These are phyloP conservation scores for Noturus placidus DNA, from an alignment of 2,113 vertebrate species.

Conservation along the genomic window DNA sequence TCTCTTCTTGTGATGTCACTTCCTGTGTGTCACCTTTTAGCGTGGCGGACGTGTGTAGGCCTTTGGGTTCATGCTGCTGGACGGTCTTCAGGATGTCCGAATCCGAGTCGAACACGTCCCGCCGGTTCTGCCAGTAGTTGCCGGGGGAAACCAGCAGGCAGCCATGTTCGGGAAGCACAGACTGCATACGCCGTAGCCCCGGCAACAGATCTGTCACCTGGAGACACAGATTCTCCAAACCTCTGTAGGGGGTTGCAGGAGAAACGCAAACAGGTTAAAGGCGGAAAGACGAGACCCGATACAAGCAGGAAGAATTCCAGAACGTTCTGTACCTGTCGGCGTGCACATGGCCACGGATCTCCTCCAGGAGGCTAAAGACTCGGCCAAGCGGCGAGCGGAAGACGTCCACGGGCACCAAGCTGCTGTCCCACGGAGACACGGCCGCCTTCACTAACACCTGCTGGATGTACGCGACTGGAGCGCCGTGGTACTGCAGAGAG, in stretches of 20 bases:
- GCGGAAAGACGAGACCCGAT: not conserved
- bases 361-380: conserved; percentile 90
- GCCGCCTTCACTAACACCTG: conserved; percentile 94
- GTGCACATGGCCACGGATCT: conserved; percentile 90
- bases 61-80: conserved; percentile 94
- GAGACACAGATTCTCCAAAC: conserved; percentile 89
- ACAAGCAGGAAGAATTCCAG: not conserved
- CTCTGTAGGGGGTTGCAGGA: conserved; percentile 58
- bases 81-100: conserved; percentile 90
- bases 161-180: conserved; percentile 89
- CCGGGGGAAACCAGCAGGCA: conserved; percentile 92
- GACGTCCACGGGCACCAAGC: conserved; percentile 87
- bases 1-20: not conserved
- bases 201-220: conserved; percentile 93
- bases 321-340: conserved; percentile 73
- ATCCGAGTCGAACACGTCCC: conserved; percentile 86
- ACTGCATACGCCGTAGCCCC: conserved; percentile 82
- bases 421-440: conserved; percentile 93
- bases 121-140: conserved; percentile 98
- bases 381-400: conserved; percentile 89
- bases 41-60: conserved; percentile 90
- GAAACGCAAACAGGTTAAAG: not conserved
- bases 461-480: conserved; percentile 94
- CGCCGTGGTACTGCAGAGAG: conserved; percentile 81
- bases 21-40: conserved; percentile 79